Conservation (phyloP, 2,888 invertebrate species). For the Epiblema foenella region DNA sequence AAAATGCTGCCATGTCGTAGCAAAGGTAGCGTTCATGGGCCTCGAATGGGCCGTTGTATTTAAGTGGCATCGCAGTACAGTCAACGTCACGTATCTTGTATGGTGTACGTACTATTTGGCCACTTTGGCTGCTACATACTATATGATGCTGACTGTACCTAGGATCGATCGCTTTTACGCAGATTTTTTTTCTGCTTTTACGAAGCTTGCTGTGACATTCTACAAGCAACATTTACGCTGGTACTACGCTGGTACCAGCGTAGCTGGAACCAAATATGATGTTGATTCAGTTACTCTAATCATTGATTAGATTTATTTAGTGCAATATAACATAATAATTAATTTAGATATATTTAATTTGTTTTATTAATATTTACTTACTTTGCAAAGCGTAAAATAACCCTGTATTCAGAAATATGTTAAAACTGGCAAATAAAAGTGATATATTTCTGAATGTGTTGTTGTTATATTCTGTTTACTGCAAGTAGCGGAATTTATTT, state of each 20-base stretch:
- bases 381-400: constrained; percentile 63
- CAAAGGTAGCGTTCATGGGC: no score
- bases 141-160: no score
- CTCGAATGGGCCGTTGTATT: no score
- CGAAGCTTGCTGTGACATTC: no score
- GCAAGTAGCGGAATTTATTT: constrained; percentile 74
- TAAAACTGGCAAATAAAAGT: constrained; percentile 8
- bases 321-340: constrained; percentile 45
- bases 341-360: constrained; percentile 47
- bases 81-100: no score
- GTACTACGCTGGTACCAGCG: constrained; percentile 2
- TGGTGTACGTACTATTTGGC: no score
- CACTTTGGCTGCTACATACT: no score
- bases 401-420: constrained; percentile 32
- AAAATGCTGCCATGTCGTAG: no score
- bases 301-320: constrained; percentile 45
- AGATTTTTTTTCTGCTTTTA: no score
- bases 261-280: constrained; percentile 25
- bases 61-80: no score
- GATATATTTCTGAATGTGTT: constrained; percentile 60
- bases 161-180: no score
- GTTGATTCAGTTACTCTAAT: constrained; percentile 33
- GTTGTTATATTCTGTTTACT: constrained; percentile 69
- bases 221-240: not conserved
- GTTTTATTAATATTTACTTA: constrained; percentile 53